Evolutionary conservation across 2,888 invertebrate species (phyloP), one percentile per base, ranked within the genome.

Genomic region (Hartigia nigra): DNA sequence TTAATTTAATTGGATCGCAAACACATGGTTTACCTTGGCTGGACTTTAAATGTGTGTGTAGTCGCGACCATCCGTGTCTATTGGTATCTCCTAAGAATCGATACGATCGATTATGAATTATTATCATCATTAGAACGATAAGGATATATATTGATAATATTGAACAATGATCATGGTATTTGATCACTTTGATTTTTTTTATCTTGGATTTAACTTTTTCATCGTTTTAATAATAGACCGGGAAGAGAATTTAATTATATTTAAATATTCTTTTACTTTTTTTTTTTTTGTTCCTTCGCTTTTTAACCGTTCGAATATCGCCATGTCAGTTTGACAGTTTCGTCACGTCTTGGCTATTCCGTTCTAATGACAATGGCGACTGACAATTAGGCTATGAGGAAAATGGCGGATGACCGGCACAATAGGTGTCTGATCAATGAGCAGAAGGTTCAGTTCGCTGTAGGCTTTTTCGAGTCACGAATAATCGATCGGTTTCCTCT

Each of bases 131-230:
- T 55, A 55, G 55, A 9, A 55, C 2, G 55, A 55, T 23, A 55
- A 55, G 39, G 23, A 1, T 39, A 37, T 37, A 37, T 12, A 9
- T 23, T 14, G 39, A 23, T 55, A 9, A 23, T 23, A 9, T 55
- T 9, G 55, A 14, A 39, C 1, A 39, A 55, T 55, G 23, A 55
- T 55, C 55, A 55, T 5, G 9, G 9, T 5, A 14, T 23, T 23
- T 2, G 1, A 55, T 55, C 23, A 3, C 55, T 23, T 55, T 39
- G 23, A 39, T 39, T 39, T 11, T 39, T 11, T 39, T 23, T 39
- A 14, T 39, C 12, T 39, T 2, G 4, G 14, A 39, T 39, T 23
- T 9, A 1, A 9, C 2, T 23, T 5, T 55, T 0, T 0, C 9
- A 55, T 2, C 5, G 5, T 55, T 23, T 23, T 23, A 23, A 23